Base-by-base conservation (phyloP, 1,140 invertebrate species). In the Eumaeus atala region DNA sequence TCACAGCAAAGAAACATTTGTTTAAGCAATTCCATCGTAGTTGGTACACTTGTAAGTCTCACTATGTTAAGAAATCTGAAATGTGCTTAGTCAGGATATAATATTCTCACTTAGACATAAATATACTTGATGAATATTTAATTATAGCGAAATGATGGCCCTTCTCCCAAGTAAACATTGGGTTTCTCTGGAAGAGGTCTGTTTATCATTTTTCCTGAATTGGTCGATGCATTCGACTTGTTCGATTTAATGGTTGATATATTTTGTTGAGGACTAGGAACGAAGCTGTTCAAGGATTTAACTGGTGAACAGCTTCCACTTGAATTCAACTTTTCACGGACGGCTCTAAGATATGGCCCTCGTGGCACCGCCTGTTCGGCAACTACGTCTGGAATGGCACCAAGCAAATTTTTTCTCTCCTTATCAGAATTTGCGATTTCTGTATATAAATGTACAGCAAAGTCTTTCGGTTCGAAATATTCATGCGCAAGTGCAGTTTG, bases 401-500 rank as follows among this genome's bases (percentile, higher is more conserved):
- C 84, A 16, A 81, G 54, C 21, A 82, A 70, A 17, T 62, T 72
- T 33, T 79, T 76, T 33, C 74, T 79, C 48, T 81, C 72, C 54
- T 76, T 85, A 37, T 84, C 83, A 37, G 77, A 75, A 53, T 88
- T 89, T 21, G 89, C 86, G 51, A 93, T 84, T 76, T 94, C 93
- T 1, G 92, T 92, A 73, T 95, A 95, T 21, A 94, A 78, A 79
- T 94, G 93, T 0, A 91, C 83, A 9, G 90, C 89, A 6, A 88
- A 88, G 74, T 94, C 93, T 56, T 89, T 90, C 0, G 93, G 92
- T 64, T 94, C 92, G 14, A 92, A 91, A 76, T 94, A 94, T 60
- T 94, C 93, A 59, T 91, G 90, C 1, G 91, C 79, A 49, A 92
- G 64, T 1, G 90, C 89, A 17, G 90, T 89, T 38, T 89, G 87